A percentile compares a stretch with the other conserved stretches of the same genome.
phyloP scores from a whole-genome alignment of 2,113 vertebrate genomes.

The Lepidothrix coronata region DNA sequence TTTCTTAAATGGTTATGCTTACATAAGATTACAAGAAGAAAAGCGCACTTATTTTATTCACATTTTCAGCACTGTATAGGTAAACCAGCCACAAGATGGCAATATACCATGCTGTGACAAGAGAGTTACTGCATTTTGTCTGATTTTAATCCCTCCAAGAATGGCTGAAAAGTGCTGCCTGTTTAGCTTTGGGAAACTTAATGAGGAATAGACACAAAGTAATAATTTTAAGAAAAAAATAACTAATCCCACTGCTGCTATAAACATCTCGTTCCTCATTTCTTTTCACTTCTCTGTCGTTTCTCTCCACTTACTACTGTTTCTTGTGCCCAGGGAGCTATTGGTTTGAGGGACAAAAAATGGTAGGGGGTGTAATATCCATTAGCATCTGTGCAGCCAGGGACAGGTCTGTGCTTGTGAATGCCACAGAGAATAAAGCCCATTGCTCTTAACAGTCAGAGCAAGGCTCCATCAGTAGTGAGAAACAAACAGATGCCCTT shows the following conservation, averaged over 20 bases:
- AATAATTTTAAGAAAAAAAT: not conserved
- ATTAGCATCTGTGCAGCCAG: not conserved
- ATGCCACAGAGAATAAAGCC: not conserved
- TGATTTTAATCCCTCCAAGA: not conserved
- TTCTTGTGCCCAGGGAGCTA: not conserved
- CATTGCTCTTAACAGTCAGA: not conserved
- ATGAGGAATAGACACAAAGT: not conserved
- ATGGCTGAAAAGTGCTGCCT: not conserved
- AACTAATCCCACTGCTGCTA: not conserved
- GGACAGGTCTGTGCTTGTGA: not conserved
- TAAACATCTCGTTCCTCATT: not conserved
- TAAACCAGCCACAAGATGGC: conserved; percentile 64
- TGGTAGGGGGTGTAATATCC: not conserved
- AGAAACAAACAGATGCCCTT: not conserved
- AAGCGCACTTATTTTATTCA: not conserved
- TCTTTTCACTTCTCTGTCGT: not conserved
- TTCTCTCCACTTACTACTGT: not conserved
- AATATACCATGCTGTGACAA: conserved; percentile 52
- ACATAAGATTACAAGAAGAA: not conserved
- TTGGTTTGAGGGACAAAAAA: not conserved
- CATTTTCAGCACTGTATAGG: not conserved
- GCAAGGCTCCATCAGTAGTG: not conserved
- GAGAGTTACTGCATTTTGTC: not conserved
- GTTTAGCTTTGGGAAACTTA: not conserved
- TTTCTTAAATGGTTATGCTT: not conserved